Conservation (phyloP, 2,113 vertebrate genomes). For the Bubo scandiacus region DNA sequence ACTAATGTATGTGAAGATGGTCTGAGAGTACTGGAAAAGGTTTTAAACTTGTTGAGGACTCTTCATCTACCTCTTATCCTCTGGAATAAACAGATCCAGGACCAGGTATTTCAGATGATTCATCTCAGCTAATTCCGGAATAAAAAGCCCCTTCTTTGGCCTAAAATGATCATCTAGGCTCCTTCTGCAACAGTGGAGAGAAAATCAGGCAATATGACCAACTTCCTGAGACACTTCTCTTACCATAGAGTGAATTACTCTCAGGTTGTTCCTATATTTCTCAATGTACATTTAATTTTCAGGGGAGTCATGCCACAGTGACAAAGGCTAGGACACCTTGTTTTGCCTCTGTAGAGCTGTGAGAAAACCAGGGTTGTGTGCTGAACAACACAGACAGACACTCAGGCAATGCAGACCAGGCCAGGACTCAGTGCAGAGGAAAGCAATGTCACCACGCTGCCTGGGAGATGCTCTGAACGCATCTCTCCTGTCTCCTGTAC, state of each 20-base stretch:
- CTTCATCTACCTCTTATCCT: background rate
- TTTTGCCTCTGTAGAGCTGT: background rate
- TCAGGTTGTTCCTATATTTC: background rate
- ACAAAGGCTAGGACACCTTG: background rate
- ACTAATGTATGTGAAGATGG: background rate
- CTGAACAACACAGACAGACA: background rate
- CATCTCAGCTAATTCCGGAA: background rate
- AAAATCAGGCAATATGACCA: background rate
- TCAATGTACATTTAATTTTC: background rate
- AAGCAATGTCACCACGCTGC: background rate
- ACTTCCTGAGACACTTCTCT: background rate
- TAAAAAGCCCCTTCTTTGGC: background rate
- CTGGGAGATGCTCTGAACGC: background rate
- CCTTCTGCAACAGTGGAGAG: background rate
- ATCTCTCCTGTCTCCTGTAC: background rate
- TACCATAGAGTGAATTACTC: background rate
- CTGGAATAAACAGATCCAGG: background rate
- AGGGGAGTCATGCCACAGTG: background rate
- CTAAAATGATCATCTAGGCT: background rate
- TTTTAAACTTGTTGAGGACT: background rate
- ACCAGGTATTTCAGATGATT: background rate
- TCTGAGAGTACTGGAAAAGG: background rate
- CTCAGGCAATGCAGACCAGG: background rate
- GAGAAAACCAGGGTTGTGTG: background rate
- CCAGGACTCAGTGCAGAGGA: background rate